A percentile compares a stretch with the other conserved stretches of the same genome.
Conservation (phyloP, 2,888 invertebrate species). For the Aleiodes alternator region DNA sequence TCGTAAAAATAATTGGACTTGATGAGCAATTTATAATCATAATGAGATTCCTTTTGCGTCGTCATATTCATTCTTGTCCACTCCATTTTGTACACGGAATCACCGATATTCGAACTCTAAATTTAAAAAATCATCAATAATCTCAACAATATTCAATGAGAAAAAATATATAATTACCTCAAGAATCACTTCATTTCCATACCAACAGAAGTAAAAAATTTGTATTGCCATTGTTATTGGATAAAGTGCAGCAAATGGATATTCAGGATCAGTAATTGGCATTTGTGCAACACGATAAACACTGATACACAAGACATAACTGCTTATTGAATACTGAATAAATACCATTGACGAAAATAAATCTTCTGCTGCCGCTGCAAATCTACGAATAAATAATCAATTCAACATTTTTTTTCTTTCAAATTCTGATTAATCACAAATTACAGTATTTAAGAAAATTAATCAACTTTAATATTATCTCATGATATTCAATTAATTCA, state of each 20-base stretch:
- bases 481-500: too few relatives aligned
- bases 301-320: conserved; percentile 7
- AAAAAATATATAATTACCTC: too few relatives aligned
- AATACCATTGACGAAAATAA: not conserved
- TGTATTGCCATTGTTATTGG: conserved; percentile 49
- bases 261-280: not conserved
- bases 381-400: too few relatives aligned
- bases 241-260: not conserved
- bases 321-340: not conserved
- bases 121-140: too few relatives aligned
- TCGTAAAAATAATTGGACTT: conserved; percentile 50
- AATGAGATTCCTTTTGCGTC: conserved; percentile 48
- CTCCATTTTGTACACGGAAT: conserved; percentile 53
- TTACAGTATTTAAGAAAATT: too few relatives aligned
- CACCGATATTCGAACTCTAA: conserved; percentile 54
- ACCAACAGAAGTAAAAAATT: conserved; percentile 57
- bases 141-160: too few relatives aligned
- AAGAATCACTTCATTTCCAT: conserved; percentile 53
- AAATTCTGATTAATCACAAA: too few relatives aligned
- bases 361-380: too few relatives aligned
- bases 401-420: too few relatives aligned
- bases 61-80: conserved; percentile 49
- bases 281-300: conserved; percentile 10
- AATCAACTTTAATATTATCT: too few relatives aligned
- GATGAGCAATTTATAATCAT: conserved; percentile 48